A percentile compares a stretch with the other conserved stretches of the same genome.
Conservation (phyloP, 2,888 invertebrate genomes). For the Ormyrus rosae region DNA sequence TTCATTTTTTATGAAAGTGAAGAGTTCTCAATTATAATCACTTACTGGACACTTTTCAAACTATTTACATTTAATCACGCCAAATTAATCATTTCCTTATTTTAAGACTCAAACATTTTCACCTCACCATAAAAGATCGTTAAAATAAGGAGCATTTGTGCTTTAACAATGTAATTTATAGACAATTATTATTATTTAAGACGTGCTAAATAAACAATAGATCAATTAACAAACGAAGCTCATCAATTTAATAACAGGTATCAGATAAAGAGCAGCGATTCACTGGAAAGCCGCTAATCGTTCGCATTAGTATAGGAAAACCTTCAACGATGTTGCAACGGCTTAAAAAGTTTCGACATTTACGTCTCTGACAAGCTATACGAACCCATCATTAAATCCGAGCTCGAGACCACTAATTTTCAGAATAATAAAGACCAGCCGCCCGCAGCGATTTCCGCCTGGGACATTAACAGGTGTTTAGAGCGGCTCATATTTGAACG, state of each 20-base stretch:
- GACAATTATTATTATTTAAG: no score
- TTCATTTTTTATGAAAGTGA: no score
- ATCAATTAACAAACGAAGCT: background rate
- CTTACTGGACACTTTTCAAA: no score
- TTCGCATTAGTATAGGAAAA: background rate
- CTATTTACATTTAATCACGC: no score
- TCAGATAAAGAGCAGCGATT: background rate
- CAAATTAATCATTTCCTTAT: no score
- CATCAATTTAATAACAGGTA: background rate
- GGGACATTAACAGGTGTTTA: slow-evolving; percentile 25
- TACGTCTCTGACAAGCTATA: slow-evolving; percentile 4
- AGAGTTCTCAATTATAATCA: no score
- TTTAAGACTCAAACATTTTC: no score
- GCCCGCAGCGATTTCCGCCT: background rate
- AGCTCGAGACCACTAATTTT: slow-evolving; percentile 17
- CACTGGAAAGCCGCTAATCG: slow-evolving; percentile 12
- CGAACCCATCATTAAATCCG: slow-evolving; percentile 12
- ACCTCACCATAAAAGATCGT: no score
- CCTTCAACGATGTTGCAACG: slow-evolving; percentile 21
- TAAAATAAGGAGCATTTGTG: no score
- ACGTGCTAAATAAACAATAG: background rate
- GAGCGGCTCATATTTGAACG: slow-evolving; percentile 2
- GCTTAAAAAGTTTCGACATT: slow-evolving; percentile 11
- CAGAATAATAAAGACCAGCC: slow-evolving; percentile 4
- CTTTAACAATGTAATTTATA: no score